Evolutionary conservation across 1,140 invertebrate species (phyloP), one percentile per base, ranked within the genome.

Genomic region (Steinernema khuongi): DNA sequence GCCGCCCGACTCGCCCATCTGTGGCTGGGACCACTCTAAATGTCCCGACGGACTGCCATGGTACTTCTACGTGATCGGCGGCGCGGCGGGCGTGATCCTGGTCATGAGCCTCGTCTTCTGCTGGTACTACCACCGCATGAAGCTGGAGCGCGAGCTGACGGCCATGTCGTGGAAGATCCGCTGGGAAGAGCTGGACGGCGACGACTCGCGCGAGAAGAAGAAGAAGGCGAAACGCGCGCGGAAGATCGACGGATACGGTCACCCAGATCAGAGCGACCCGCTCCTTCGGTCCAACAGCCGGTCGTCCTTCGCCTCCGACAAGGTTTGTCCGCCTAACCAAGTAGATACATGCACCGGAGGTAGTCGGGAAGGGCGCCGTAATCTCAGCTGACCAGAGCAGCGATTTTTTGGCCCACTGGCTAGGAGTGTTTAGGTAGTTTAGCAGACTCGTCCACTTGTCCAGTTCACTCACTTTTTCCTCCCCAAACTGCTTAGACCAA

Each of bases 91-190:
- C 0, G 89, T 92, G 36, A 90, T 95, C 0, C 87, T 94, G 0
- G 87, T 92, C 0, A 88, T 94, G 71, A 87, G 90, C 0, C 88
- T 92, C 0, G 89, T 90, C 30, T 91, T 92, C 32, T 89, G 92
- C 60, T 86, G 89, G 79, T 86, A 89, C 68, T 83, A 79, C 66
- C 95, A 94, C 80, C 92, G 93, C 85, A 94, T 93, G 85, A 94
- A 92, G 83, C 86, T 94, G 26, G 94, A 97, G 86, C 91, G 92
- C 0, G 94, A 95, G 87, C 91, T 97, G 73, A 93, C 92, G 0
- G 93, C 93, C 31, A 96, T 96, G 93, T 93, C 91, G 26, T 97
- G 95, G 95, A 91, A 92, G 80, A 91, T 97, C 0, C 89, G 90
- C 76, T 92, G 91, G 89, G 90, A 91, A 72, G 94, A 96, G 75